Conservation (phyloP, 2,888 invertebrate species). For the Erebia ligea region DNA sequence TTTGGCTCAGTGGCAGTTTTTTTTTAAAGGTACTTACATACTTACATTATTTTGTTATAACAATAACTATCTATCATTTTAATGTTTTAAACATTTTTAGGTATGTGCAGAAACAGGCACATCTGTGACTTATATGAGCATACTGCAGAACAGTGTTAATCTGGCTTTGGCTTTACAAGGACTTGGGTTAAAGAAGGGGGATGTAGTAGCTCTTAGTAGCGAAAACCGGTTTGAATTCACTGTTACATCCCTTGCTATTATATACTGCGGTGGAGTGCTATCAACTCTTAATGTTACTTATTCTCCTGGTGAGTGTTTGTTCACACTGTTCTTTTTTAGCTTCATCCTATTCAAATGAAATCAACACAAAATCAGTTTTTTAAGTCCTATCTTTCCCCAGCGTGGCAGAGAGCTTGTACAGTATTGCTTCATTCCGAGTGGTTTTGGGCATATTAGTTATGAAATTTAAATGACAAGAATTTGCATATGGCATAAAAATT, state of each 20-base stretch:
- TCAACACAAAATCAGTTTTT: not conserved
- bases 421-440: no score
- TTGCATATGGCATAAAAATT: no score
- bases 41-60: no score
- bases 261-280: conserved; percentile 83
- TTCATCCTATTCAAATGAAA: no score
- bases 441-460: no score
- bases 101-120: conserved; percentile 84
- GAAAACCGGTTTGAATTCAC: conserved; percentile 86
- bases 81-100: conserved; percentile 56
- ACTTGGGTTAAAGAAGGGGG: conserved; percentile 80
- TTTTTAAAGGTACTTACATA: no score
- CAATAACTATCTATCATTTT: no score
- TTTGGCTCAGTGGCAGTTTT: no score
- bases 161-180: conserved; percentile 80
- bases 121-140: conserved; percentile 76
- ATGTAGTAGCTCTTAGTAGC: conserved; percentile 84
- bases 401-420: no score
- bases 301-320: conserved; percentile 72
- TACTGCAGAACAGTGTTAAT: conserved; percentile 83
- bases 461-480: no score
- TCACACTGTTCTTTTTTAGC: no score
- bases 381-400: no score
- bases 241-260: conserved; percentile 79
- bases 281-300: conserved; percentile 86